Conservation (phyloP, 2,888 invertebrate genomes). For the Iselma pallidipennis region DNA sequence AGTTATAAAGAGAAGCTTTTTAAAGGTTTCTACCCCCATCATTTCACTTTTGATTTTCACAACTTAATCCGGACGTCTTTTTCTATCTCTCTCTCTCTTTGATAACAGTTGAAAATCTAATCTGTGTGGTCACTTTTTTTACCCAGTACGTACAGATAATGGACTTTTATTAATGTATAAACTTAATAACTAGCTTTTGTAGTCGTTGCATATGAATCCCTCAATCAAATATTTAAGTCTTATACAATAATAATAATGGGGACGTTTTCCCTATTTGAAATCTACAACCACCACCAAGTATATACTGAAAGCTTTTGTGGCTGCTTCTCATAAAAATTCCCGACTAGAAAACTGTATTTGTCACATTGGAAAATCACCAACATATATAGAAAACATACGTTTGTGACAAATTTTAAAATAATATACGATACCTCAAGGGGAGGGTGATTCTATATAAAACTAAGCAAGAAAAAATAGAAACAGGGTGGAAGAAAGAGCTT, state of each 20-base stretch:
- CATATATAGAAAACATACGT: conserved; percentile 43
- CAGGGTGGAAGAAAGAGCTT: conserved; percentile 37
- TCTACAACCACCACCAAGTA: neutral
- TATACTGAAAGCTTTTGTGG: neutral
- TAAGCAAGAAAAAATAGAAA: neutral
- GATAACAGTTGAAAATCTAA: conserved; percentile 20
- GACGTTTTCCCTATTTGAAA: neutral
- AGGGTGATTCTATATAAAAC: neutral
- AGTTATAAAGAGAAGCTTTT: conserved; percentile 19
- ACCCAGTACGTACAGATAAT: conserved; percentile 29
- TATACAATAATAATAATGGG: neutral
- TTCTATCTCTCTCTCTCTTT: conserved; percentile 12
- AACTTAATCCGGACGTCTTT: conserved; percentile 33
- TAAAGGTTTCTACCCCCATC: conserved; percentile 22
- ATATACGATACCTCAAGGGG: conserved; percentile 48
- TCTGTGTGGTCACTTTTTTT: conserved; percentile 34
- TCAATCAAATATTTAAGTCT: conserved; percentile 20
- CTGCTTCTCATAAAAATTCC: neutral
- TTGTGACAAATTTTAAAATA: conserved; percentile 53
- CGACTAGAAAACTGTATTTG: neutral
- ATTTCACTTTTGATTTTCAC: conserved; percentile 1
- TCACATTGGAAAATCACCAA: neutral
- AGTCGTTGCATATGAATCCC: conserved; percentile 7
- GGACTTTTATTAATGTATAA: conserved; percentile 37
- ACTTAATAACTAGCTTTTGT: conserved; percentile 28